phyloP scores from a whole-genome alignment of 2,113 vertebrate species.

The Micronisus gabar region DNA sequence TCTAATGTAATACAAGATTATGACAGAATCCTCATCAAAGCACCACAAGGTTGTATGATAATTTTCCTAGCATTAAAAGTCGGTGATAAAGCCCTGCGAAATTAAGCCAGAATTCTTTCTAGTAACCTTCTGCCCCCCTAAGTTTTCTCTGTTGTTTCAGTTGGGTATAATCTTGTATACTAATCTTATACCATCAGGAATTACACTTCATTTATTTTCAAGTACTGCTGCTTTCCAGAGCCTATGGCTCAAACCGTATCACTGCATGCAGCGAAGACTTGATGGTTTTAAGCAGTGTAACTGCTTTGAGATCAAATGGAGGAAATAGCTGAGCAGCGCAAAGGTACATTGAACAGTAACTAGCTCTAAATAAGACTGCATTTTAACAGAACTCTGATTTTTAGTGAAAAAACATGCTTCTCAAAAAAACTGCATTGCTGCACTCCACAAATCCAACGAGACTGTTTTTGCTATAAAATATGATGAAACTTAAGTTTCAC shows the following conservation, averaged over 20 bases:
- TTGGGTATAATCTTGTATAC: background rate
- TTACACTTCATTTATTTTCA: background rate
- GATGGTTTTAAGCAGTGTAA: background rate
- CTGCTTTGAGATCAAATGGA: background rate
- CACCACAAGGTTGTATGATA: background rate
- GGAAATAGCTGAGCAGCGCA: background rate
- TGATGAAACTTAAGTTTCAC: background rate
- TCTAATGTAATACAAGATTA: background rate
- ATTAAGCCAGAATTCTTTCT: background rate
- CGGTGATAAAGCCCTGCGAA: background rate
- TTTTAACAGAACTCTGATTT: background rate
- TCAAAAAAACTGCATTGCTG: background rate
- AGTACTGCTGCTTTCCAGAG: background rate
- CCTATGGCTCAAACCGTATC: background rate
- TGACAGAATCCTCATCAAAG: background rate
- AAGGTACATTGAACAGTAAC: background rate
- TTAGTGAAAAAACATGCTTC: background rate
- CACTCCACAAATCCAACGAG: background rate
- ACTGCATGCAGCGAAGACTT: background rate
- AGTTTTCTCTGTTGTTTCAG: background rate
- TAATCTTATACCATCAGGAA: background rate
- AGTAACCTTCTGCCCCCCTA: background rate
- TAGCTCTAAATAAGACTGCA: background rate
- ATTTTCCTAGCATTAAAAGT: background rate
- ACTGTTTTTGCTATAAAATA: background rate